Conservation (phyloP, 2,888 invertebrate genomes). For the Standfussiana lucernea region DNA sequence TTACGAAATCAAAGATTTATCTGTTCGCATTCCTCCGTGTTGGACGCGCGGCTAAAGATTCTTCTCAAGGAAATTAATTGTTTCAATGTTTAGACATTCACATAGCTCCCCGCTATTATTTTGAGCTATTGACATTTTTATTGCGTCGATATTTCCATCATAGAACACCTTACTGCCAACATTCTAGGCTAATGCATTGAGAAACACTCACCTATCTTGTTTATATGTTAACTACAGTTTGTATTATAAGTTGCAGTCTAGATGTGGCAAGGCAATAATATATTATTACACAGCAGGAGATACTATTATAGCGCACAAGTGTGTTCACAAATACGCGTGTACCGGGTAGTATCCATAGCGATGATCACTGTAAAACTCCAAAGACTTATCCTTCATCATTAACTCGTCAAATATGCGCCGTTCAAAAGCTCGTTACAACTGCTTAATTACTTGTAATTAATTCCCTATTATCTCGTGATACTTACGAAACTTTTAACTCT, state of each 20-base stretch:
- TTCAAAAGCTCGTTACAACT: not conserved
- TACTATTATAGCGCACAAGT: not conserved
- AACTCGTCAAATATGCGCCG: not conserved
- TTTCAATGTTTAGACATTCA: conserved; percentile 31
- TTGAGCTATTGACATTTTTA: conserved; percentile 49
- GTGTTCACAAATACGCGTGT: not conserved
- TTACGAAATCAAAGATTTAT: conserved; percentile 26
- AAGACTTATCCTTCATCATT: not conserved
- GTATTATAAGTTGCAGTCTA: not conserved
- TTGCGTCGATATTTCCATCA: conserved; percentile 29
- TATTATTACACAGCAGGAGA: not conserved
- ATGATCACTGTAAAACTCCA: not conserved
- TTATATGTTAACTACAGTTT: not conserved
- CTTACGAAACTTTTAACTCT: conserved; percentile 10
- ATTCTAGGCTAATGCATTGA: conserved; percentile 10
- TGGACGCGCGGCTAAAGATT: conserved; percentile 24
- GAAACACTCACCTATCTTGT: not conserved
- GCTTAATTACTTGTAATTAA: not conserved
- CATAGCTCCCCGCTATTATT: conserved; percentile 31
- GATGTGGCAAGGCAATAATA: not conserved
- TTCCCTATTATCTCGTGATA: conserved; percentile 8
- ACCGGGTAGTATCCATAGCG: not conserved
- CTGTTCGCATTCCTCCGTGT: conserved; percentile 26
- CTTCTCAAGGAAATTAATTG: conserved; percentile 35
- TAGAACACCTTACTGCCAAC: conserved; percentile 1